A percentile compares a stretch with the other conserved stretches of the same genome.
Evolutionary conservation across 2,113 vertebrate species (phyloP).

Genomic region (Carassius carassius): DNA sequence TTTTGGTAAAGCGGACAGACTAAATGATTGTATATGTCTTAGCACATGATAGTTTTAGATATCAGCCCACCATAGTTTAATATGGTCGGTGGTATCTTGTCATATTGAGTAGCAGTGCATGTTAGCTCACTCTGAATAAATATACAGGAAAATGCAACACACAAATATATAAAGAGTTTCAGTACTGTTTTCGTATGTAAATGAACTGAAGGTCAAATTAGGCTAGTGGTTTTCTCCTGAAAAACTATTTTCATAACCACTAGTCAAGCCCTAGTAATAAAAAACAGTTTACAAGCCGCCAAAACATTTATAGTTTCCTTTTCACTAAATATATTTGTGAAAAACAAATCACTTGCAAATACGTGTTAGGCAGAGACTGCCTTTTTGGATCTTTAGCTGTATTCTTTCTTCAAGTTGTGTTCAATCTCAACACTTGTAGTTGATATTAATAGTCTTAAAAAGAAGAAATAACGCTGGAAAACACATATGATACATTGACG

Average conservation of each 20-base stretch:
- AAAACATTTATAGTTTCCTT: no score
- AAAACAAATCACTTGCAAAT: neutral
- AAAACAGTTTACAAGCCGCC: no score
- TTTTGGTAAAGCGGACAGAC: neutral
- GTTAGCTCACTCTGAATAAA: neutral
- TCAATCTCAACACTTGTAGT: neutral
- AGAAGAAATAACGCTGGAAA: neutral
- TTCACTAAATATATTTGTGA: no score
- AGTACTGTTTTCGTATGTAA: neutral
- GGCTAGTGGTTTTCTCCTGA: neutral
- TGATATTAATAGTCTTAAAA: neutral
- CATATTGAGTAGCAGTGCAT: conserved; percentile 15
- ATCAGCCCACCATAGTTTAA: conserved; percentile 26
- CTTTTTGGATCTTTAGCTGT: neutral
- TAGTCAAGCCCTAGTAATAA: no score
- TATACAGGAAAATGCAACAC: neutral
- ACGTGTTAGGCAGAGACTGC: neutral
- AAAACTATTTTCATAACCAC: no score
- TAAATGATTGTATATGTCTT: neutral
- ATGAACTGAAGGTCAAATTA: neutral
- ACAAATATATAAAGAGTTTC: neutral
- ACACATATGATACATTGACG: neutral
- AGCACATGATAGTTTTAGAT: neutral
- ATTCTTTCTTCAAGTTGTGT: neutral
- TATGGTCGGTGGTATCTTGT: conserved; percentile 20